Evolutionary conservation across 2,888 invertebrate genomes (phyloP), one percentile per base, ranked within the genome.

Genomic region (Acanthococcus lagerstroemiae): DNA sequence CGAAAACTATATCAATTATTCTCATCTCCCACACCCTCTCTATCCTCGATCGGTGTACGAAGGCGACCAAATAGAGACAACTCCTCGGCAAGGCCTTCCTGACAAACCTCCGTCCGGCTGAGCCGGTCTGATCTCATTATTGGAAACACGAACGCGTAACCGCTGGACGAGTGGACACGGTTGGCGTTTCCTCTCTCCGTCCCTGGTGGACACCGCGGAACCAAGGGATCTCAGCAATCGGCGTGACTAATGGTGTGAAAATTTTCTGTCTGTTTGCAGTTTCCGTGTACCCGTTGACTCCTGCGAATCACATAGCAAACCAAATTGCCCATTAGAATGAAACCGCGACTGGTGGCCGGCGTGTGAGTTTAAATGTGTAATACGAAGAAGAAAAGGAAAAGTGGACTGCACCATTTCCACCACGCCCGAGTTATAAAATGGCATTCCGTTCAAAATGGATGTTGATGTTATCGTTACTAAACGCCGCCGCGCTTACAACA

Each of bases 301-400:
- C 37, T n/a, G 37, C 12, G 37, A 37, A 9, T 15, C 12, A 37
- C 37, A 37, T n/a, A 37, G 3, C 37, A n/a, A 9, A 15, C 37
- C n/a, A 9, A 37, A 5, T 9, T 24, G 24, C 22, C 52, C 6
- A 61, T 19, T 30, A 61, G 50, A 22, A 61, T 61, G 61, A 61
- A 61, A 61, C 27, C 61, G 30, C 46, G 26, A 61, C 50, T 61
- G 61, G 52, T 52, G 30, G 61, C 61, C 30, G 61, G 37, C 50
- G 50, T 61, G 61, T 61, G 19, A 61, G 61, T 61, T 50, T 61
- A 61, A 61, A 61, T 61, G 61, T 61, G 61, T 61, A 50, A 61
- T 61, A 61, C 61, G 50, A 52, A 61, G 61, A 61, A 52, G 48
- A 61, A 61, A 61, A 61, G 61, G 61, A 61, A 61, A 61, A 61